These are phyloP conservation scores for Perizoma flavofasciatum DNA, from an alignment of 2,888 invertebrate species.

Conservation along the genomic window DNA sequence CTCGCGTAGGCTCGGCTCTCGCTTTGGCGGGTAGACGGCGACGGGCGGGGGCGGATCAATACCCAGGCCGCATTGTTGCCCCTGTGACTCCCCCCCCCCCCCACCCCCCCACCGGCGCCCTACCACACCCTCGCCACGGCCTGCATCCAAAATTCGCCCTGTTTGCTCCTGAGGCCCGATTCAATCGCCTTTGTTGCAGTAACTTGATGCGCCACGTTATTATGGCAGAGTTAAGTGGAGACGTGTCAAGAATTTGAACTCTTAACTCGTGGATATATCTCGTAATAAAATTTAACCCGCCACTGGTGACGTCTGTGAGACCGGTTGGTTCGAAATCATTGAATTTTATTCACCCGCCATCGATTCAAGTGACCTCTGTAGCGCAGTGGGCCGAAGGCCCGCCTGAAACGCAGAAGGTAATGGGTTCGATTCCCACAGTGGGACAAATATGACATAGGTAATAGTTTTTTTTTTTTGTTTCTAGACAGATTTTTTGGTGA, in stretches of 20 bases:
- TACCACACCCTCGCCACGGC: constrained; percentile 56
- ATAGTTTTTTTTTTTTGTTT: too few species aligned
- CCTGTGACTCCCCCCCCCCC: constrained; percentile 52
- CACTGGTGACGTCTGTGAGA: too few species aligned
- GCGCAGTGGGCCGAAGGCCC: too few species aligned
- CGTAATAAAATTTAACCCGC: neutral
- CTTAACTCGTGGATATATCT: constrained; percentile 2
- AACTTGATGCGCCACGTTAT: constrained; percentile 63
- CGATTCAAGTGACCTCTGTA: too few species aligned
- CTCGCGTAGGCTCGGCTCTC: constrained; percentile 63
- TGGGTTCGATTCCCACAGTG: too few species aligned
- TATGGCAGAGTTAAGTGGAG: constrained; percentile 27
- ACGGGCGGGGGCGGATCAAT: constrained; percentile 74
- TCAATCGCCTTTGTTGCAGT: constrained; percentile 80
- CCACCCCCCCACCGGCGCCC: constrained; percentile 53
- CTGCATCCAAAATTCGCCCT: constrained; percentile 77
- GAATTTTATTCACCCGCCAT: too few species aligned
- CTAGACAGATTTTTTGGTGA: too few species aligned
- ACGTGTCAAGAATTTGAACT: constrained; percentile 30
- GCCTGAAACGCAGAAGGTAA: too few species aligned
- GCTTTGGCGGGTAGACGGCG: constrained; percentile 59
- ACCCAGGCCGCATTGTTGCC: constrained; percentile 81
- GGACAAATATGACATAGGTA: too few species aligned
- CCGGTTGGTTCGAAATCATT: too few species aligned
- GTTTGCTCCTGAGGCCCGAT: constrained; percentile 76